Evolutionary conservation across 2,888 invertebrate genomes (phyloP).

Genomic region (Netelia melanura): DNA sequence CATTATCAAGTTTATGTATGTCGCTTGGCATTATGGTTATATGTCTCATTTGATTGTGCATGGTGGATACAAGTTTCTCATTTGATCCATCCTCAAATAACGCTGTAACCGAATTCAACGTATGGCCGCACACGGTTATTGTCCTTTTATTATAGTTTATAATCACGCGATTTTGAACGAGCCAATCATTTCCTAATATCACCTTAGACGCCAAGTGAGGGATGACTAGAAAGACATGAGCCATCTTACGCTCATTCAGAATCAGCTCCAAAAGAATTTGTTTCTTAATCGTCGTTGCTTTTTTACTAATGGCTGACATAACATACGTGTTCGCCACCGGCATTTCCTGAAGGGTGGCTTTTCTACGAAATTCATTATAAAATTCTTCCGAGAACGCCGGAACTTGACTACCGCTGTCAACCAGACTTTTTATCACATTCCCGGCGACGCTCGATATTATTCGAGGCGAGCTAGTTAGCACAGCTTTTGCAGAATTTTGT

Average conservation of each 20-base stretch:
- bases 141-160: conserved; percentile 7
- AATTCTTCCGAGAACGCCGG: conserved; percentile 65
- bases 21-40: neutral
- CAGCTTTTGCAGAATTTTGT: neutral
- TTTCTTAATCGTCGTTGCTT: conserved; percentile 42
- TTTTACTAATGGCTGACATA: conserved; percentile 31
- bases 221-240: conserved; percentile 29
- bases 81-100: conserved; percentile 9
- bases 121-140: neutral
- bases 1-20: neutral
- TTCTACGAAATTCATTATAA: neutral
- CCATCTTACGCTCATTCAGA: conserved; percentile 37
- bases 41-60: neutral
- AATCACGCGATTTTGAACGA: conserved; percentile 23
- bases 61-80: conserved; percentile 27
- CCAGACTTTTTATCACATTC: conserved; percentile 40
- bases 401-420: conserved; percentile 69
- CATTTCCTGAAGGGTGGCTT: conserved; percentile 26
- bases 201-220: conserved; percentile 25
- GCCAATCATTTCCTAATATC: conserved; percentile 43
- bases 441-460: conserved; percentile 40
- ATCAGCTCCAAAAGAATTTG: conserved; percentile 53
- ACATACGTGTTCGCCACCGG: conserved; percentile 33
- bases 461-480: conserved; percentile 42
- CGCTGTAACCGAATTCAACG: conserved; percentile 29